These are phyloP conservation scores for Helleia helle DNA, from an alignment of 2,888 invertebrate species.

Conservation along the genomic window DNA sequence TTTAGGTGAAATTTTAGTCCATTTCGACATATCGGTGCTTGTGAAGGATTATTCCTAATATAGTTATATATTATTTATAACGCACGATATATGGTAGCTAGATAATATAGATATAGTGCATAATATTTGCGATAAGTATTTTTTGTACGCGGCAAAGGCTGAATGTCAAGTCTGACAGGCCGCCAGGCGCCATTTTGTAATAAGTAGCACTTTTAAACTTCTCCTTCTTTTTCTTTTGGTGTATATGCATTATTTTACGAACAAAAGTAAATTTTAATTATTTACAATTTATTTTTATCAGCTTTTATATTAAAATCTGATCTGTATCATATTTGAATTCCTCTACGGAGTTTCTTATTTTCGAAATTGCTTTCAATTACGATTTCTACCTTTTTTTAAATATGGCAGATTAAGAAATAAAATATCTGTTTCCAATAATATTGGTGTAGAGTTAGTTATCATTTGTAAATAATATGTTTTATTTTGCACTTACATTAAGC, in stretches of 20 bases:
- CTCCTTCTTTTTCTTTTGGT: constrained; percentile 2
- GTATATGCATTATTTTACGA: too few species aligned
- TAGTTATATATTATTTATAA: constrained; percentile 34
- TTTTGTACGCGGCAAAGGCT: constrained; percentile 22
- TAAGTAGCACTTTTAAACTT: constrained; percentile 11
- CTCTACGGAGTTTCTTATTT: too few species aligned
- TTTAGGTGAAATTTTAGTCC: constrained; percentile 51
- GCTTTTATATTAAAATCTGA: too few species aligned
- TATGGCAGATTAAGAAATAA: too few species aligned
- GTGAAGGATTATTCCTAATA: constrained; percentile 55
- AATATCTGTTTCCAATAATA: too few species aligned
- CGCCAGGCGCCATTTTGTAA: constrained; percentile 21
- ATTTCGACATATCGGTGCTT: constrained; percentile 72
- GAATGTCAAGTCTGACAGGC: constrained; percentile 1
- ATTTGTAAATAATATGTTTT: constrained; percentile 7
- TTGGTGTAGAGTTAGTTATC: not conserved
- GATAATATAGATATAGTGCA: constrained; percentile 27
- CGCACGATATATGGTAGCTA: constrained; percentile 38
- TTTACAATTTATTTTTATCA: too few species aligned
- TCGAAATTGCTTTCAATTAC: too few species aligned
- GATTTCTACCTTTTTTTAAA: too few species aligned
- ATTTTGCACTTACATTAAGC: not conserved
- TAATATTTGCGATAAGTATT: constrained; percentile 25
- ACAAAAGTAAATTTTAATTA: too few species aligned
- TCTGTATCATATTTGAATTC: too few species aligned